Evolutionary conservation across 2,888 invertebrate species (phyloP).

Genomic region (Prosapia bicincta): DNA sequence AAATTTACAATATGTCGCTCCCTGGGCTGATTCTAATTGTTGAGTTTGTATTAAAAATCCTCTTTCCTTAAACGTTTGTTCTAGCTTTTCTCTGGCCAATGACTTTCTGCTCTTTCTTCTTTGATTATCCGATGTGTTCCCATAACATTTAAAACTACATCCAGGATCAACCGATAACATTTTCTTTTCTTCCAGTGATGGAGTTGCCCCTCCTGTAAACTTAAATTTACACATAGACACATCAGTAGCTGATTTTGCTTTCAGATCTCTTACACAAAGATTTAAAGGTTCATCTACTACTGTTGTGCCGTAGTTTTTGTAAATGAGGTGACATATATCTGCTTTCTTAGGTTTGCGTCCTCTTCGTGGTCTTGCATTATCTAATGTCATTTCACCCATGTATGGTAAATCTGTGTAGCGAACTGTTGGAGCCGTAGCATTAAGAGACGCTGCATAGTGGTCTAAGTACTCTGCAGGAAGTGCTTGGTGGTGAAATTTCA

Average conservation of each 20-base stretch:
- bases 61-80: conserved; percentile 89
- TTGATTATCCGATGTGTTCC: conserved; percentile 61
- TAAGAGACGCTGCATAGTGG: conserved; percentile 71
- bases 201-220: conserved; percentile 87
- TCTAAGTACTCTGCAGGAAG: conserved; percentile 73
- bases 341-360: conserved; percentile 90
- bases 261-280: conserved; percentile 74
- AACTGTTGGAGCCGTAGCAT: conserved; percentile 48
- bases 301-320: conserved; percentile 87
- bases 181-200: conserved; percentile 85
- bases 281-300: conserved; percentile 74
- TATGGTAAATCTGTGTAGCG: conserved; percentile 78
- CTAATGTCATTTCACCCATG: conserved; percentile 89
- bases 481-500: conserved; percentile 78
- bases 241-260: conserved; percentile 41
- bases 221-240: conserved; percentile 92
- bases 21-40: conserved; percentile 87
- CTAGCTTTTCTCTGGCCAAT: conserved; percentile 80
- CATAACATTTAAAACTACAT: conserved; percentile 84
- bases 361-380: conserved; percentile 80
- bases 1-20: conserved; percentile 92
- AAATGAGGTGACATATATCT: conserved; percentile 86
- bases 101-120: conserved; percentile 72
- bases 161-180: conserved; percentile 88
- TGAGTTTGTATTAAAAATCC: conserved; percentile 85